Evolutionary conservation across 2,888 invertebrate species (phyloP).

Genomic region (Sesia apiformis): DNA sequence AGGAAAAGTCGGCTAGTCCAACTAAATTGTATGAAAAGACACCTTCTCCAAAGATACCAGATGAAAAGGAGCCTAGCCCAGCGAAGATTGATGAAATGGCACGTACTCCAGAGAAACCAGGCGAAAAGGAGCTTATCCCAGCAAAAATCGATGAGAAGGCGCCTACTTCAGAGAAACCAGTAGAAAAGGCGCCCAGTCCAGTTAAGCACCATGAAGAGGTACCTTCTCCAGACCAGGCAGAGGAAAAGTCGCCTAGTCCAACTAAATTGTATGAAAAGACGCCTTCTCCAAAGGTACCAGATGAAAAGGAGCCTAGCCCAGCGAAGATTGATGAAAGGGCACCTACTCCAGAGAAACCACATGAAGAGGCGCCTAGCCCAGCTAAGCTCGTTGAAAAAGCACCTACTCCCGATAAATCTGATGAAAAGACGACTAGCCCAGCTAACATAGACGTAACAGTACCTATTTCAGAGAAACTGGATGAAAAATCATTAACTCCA

Average conservation of each 20-base stretch:
- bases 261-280: neutral
- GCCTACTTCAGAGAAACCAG: neutral
- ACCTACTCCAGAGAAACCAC: neutral
- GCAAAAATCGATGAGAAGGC: neutral
- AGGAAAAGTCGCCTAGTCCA: neutral
- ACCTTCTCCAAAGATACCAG: too few relatives aligned
- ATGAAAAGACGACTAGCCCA: neutral
- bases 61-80: neutral
- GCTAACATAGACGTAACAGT: neutral
- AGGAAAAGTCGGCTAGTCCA: too few relatives aligned
- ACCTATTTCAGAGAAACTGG: neutral
- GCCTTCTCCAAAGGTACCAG: too few relatives aligned
- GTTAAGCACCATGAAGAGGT: neutral
- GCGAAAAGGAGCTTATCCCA: neutral
- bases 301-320: neutral
- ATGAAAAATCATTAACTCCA: neutral
- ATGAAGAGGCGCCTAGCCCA: neutral
- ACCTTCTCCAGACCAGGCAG: neutral
- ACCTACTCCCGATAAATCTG: neutral
- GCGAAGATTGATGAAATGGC: neutral
- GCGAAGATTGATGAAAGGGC: neutral
- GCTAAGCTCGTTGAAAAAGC: neutral
- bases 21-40: conserved; percentile 4
- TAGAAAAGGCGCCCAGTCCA: conserved; percentile 3
- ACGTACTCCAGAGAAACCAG: neutral